Conservation (phyloP, 2,888 invertebrate species). For the Oasisia sp. region DNA sequence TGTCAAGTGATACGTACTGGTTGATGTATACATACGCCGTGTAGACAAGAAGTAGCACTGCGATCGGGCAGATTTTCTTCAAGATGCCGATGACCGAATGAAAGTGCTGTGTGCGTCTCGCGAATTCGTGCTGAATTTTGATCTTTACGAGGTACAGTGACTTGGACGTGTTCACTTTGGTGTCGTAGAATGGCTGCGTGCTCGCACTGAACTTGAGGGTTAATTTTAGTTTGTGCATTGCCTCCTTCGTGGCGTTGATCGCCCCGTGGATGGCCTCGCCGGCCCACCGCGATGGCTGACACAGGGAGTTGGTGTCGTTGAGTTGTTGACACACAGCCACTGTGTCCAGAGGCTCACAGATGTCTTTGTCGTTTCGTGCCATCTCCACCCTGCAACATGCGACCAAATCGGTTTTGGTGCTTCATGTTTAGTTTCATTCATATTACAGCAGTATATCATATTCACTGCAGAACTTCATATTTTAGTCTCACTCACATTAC, state of each 20-base stretch:
- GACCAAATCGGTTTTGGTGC: not conserved
- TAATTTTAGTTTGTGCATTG: slow-evolving; percentile 38
- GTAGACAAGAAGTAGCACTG: slow-evolving; percentile 40
- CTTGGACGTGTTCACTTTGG: slow-evolving; percentile 36
- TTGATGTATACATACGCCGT: slow-evolving; percentile 41
- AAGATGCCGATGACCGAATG: slow-evolving; percentile 36
- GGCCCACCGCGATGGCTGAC: slow-evolving; percentile 42
- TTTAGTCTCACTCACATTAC: too few relatives aligned
- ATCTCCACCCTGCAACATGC: slow-evolving; percentile 27
- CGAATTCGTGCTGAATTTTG: slow-evolving; percentile 36
- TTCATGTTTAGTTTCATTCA: slow-evolving; percentile 6
- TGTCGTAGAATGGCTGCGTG: slow-evolving; percentile 38
- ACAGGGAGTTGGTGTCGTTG: slow-evolving; percentile 40
- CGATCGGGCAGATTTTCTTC: slow-evolving; percentile 36
- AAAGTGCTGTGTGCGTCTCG: slow-evolving; percentile 37
- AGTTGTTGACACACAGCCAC: slow-evolving; percentile 38
- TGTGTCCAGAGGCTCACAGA: slow-evolving; percentile 43
- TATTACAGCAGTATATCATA: not conserved
- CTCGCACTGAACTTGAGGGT: slow-evolving; percentile 40
- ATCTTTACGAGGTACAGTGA: slow-evolving; percentile 35
- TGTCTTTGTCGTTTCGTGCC: slow-evolving; percentile 39
- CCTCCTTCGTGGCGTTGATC: slow-evolving; percentile 43
- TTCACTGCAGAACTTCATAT: not conserved
- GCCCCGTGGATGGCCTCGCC: slow-evolving; percentile 45
- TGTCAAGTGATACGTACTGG: slow-evolving; percentile 50